Evolutionary conservation across 2,888 invertebrate species (phyloP), one percentile per base, ranked within the genome.

Genomic region (Sturmia bella): DNA sequence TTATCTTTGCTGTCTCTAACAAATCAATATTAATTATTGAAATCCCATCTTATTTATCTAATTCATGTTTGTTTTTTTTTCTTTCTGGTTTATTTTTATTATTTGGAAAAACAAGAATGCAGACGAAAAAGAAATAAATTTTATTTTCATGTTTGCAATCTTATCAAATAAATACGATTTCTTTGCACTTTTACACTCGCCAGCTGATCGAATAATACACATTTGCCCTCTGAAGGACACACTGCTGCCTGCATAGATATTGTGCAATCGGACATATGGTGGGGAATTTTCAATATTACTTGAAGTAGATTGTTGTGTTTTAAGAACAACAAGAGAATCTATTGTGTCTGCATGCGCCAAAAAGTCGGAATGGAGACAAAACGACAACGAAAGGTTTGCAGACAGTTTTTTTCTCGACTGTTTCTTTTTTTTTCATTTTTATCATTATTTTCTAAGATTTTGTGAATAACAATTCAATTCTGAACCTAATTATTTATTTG

Each of bases 11-110:
- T 4, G 21, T 48, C 48, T 21, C 27, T n/a, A 68, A 54, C 43
- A 78, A 70, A 78, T 72, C 70, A 72, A 72, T 66, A 72, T 78
- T 79, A 68, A 68, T 79, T 73, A 73, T 66, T 66, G 43, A 27
- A 72, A 72, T 59, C 43, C 52, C 19, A 66, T 59, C 52, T 70
- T 54, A 61, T 59, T 54, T 27, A 39, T 41, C 13, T 13, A 59
- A 41, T n/a, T n/a, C n/a, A n/a, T n/a, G n/a, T n/a, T 12, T 0
- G 2, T 3, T 39, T 21, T 74, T 13, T 66, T 41, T 64, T 48
- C 12, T 4, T 57, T 32, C 11, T 57, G 12, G 1, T 4, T 56
- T 57, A 54, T 57, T 59, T 17, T 45, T 37, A 9, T 9, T 9
- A 9, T 32, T 7, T 9, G 45, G 37, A 64, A 50, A 2, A 66